Base-by-base conservation (phyloP, 2,888 invertebrate genomes). In the Penaeus monodon region DNA sequence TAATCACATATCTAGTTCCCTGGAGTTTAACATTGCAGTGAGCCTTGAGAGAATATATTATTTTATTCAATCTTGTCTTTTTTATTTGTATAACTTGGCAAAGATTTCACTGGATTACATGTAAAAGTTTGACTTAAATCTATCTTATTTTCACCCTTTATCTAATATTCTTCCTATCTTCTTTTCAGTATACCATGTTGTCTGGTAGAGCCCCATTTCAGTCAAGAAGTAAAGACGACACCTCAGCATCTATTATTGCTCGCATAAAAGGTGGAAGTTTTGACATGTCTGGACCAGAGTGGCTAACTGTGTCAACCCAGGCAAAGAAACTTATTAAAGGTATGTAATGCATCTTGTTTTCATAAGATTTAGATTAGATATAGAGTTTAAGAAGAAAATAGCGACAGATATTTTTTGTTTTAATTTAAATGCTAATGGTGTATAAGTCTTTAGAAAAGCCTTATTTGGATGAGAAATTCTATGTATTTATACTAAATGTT, bases 141-240 rank as follows among this genome's bases (percentile, higher is more conserved):
- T 17, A 70, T 33, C 0, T 57, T 10, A 10, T 44, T 44, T 44
- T 10, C 10, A 1, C 17, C 3, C 1, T 57, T 57, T 57, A 57
- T 14, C 57, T 57, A 70, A 70, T 70, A 70, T 70, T 33, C 29
- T 38, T n/a, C n/a, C 22, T 44, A 77, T 77, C 73, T 73, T 44
- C 33, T 29, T 92, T 93, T 70, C 92, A 94, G 95, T 96, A 96
- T 92, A 96, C 96, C 85, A 95, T 97, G 95, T 93, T 98, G 78
- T 96, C 96, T 89, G 98, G 98, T 0, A 95, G 95, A 91, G 96
- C 97, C 0, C 98, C 98, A 0, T 98, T 98, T 93, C 95, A 96
- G 91, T 92, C 92, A 4, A 78, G 86, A 81, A 89, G 89, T 83
- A 84, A 85, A 81, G 84, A 87, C 33, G 95, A 95, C 90, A 95